Base-by-base conservation (phyloP, 30 jellyfish, hydroid and myxozoan species). In the Pseudorhiza aurosa region DNA sequence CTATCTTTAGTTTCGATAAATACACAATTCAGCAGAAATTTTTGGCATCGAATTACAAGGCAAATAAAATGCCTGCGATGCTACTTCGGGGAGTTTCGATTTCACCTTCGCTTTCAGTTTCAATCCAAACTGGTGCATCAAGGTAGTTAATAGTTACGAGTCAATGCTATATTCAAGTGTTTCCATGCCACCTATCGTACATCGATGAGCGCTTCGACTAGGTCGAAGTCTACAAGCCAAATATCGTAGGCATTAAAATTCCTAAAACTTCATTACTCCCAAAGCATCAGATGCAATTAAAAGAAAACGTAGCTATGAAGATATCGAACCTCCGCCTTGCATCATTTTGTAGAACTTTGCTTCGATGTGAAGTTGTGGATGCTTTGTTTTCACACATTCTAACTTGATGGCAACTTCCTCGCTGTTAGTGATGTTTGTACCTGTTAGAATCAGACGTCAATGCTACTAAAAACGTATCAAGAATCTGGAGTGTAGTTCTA, bases 351-450 rank as follows among this genome's bases (percentile, higher is more conserved):
- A 92, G 82, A 92, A 92, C 81, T 86, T 85, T 49, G 98, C 98
- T 85, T 92, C 98, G 78, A 92, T 85, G 70, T 92, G 98, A n/a
- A 92, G 96, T 58, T 92, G 98, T 33, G 98, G 98, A 68, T 92
- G 98, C 75, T 92, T 92, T 46, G 98, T 87, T 36, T 86, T 78
- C 55, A 92, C 88, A 64, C 97, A 85, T 85, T 92, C 98, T 50
- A 92, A 65, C 65, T 92, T 92, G 29, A 92, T 92, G 55, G 98
- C 98, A 46, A 92, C 98, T 71, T 92, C 98, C 57, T 85, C 97
- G 75, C 88, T 80, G 68, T 72, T 92, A 42, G 97, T 86, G 65
- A 92, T 92, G 85, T 86, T 80, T 62, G 98, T 85, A 50, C 98
- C 98, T 92, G 64, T 42, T 17, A 62, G 50, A 4, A 36, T 3